Conservation (phyloP, 2,888 invertebrate genomes). For the Entomobrya proxima region DNA sequence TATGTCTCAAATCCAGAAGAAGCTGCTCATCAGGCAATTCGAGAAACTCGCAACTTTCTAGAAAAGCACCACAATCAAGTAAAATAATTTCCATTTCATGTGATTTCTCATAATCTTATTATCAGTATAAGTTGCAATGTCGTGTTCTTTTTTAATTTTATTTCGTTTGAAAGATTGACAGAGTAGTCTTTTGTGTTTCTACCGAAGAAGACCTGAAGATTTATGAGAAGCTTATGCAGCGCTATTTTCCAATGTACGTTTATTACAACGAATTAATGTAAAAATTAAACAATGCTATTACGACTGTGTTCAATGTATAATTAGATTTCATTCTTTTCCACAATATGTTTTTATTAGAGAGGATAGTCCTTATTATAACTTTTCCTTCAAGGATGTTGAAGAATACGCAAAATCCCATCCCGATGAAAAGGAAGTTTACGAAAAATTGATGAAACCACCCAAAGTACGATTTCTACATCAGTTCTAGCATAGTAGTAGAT, state of each 20-base stretch:
- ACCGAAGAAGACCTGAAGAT: not conserved
- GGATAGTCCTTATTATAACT: too few relatives aligned
- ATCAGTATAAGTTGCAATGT: not conserved
- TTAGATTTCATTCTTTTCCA: too few relatives aligned
- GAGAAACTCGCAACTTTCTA: not conserved
- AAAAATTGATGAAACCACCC: too few relatives aligned
- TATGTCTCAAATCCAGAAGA: not conserved
- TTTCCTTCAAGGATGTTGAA: too few relatives aligned
- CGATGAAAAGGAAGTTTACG: too few relatives aligned
- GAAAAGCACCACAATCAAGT: not conserved
- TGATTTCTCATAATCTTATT: not conserved
- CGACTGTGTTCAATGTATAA: too few relatives aligned
- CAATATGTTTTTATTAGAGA: too few relatives aligned
- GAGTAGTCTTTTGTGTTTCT: slow-evolving; percentile 22
- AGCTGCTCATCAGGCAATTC: slow-evolving; percentile 30
- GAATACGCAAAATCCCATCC: too few relatives aligned
- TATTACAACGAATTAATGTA: too few relatives aligned
- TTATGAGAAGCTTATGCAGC: slow-evolving; percentile 34
- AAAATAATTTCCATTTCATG: not conserved
- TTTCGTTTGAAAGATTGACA: not conserved
- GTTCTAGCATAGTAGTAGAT: too few relatives aligned
- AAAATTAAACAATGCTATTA: too few relatives aligned
- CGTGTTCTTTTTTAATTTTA: not conserved
- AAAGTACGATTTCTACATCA: too few relatives aligned
- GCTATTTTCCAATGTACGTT: slow-evolving; percentile 39